Base-by-base conservation (phyloP, 2,113 vertebrate genomes). In the Osmerus eperlanus region DNA sequence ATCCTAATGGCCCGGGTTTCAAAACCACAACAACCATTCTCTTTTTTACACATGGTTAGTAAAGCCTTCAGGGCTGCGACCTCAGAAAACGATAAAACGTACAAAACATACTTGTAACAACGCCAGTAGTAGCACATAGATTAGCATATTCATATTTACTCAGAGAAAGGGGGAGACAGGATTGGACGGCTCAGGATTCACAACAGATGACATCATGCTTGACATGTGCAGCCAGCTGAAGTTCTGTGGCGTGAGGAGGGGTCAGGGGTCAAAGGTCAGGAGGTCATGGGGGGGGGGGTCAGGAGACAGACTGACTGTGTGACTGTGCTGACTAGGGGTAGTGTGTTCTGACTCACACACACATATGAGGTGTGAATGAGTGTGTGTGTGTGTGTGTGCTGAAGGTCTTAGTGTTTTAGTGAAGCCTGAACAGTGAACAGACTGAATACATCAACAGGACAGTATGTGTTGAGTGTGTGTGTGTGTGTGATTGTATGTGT, bases 111-210 rank as follows among this genome's bases (percentile, higher is more conserved):
- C 52, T 75, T 67, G 53, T 80, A 81, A 85, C 76, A 77, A 77
- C 70, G 80, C 80, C 81, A 82, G 72, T 80, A 82, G 70, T 80
- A 85, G 76, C 81, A 87, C 80, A 85, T 75, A 77, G 59, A 85
- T 71, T 81, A 81, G 80, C 78, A 76, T 78, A 86, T 73, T 84
- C 63, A 83, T 80, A 87, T 81, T 81, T 69, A 85, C 70, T 81
- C 72, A 80, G 80, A 76, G 73, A 76, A 75, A 70, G 70, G 69
- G 66, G 66, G 54, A 3, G n/a, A 56, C 1, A 3, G 29, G 62
- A 29, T 64, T 9, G 72, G 32, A 52, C 53, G 68, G 21, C 18
- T 58, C 47, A 16, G 60, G 64, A 77, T 86, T 81, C 25, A 84
- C 73, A 76, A 74, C 71, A 81, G 77, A 73, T 47, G 41, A 47